Conservation (phyloP, 2,888 invertebrate species). For the Euphydryas editha region DNA sequence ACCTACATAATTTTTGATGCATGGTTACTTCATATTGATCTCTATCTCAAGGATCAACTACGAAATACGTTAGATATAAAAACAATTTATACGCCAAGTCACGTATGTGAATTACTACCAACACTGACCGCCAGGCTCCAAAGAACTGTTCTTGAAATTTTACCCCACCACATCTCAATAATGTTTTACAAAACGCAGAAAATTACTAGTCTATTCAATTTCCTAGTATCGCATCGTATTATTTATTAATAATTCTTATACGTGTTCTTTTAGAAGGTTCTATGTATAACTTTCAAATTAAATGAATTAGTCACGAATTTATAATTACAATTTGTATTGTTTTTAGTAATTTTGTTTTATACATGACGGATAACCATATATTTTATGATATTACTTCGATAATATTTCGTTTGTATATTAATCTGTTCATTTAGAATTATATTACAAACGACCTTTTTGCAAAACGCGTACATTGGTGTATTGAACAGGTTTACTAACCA, state of each 20-base stretch:
- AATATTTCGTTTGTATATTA: too few relatives aligned
- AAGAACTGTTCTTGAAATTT: constrained; percentile 58
- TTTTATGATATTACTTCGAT: too few relatives aligned
- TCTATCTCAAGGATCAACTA: constrained; percentile 54
- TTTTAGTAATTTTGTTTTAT: not conserved
- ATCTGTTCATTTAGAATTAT: not conserved
- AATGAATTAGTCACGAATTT: not conserved
- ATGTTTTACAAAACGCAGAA: constrained; percentile 57
- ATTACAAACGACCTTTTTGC: constrained; percentile 25
- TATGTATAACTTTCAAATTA: not conserved
- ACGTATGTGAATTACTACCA: constrained; percentile 66
- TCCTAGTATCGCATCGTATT: constrained; percentile 24
- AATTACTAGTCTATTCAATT: constrained; percentile 23
- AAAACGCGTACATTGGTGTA: constrained; percentile 5
- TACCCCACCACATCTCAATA: constrained; percentile 52
- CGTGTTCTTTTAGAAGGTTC: not conserved
- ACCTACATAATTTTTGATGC: constrained; percentile 19
- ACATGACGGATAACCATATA: not conserved
- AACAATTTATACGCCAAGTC: constrained; percentile 62
- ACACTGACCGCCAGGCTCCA: constrained; percentile 56
- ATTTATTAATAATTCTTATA: constrained; percentile 24
- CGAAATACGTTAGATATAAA: constrained; percentile 57
- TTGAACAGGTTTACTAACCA: constrained; percentile 36
- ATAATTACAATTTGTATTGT: not conserved
- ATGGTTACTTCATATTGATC: constrained; percentile 17